Conservation (phyloP, 1,140 invertebrate genomes). For the Hylaeus volcanicus region DNA sequence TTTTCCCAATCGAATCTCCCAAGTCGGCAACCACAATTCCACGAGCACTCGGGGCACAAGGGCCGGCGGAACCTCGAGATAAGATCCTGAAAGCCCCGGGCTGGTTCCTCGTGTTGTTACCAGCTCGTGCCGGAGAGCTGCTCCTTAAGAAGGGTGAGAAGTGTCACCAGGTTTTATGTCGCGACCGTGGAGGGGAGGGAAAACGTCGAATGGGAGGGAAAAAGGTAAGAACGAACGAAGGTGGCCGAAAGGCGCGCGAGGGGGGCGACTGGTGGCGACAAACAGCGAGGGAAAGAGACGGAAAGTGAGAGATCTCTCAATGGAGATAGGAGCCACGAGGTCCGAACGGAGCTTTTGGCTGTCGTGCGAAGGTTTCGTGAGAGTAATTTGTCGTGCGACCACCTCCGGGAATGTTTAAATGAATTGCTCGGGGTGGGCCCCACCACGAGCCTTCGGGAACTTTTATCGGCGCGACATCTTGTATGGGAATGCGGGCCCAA, state of each 20-base stretch:
- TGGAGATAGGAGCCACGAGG: slow-evolving; percentile 74
- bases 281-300: slow-evolving; percentile 33
- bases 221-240: neutral
- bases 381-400: slow-evolving; percentile 82
- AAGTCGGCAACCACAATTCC: neutral
- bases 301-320: slow-evolving; percentile 73
- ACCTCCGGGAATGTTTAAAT: slow-evolving; percentile 81
- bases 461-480: slow-evolving; percentile 81
- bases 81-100: slow-evolving; percentile 31
- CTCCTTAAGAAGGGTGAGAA: slow-evolving; percentile 74
- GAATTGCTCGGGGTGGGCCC: slow-evolving; percentile 77
- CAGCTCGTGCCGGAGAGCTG: slow-evolving; percentile 62
- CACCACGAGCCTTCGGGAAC: slow-evolving; percentile 65
- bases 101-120: slow-evolving; percentile 46
- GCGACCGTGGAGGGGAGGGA: slow-evolving; percentile 24
- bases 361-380: slow-evolving; percentile 71
- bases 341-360: slow-evolving; percentile 66
- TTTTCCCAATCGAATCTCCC: slow-evolving; percentile 10
- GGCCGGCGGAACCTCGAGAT: slow-evolving; percentile 1
- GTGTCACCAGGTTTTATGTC: slow-evolving; percentile 71
- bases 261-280: neutral
- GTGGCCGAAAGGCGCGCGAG: neutral
- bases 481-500: slow-evolving; percentile 79
- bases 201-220: slow-evolving; percentile 27
- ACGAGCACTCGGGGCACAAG: slow-evolving; percentile 1